These are phyloP conservation scores for Psettodes erumei DNA, from an alignment of 2,113 vertebrate genomes.

Conservation along the genomic window DNA sequence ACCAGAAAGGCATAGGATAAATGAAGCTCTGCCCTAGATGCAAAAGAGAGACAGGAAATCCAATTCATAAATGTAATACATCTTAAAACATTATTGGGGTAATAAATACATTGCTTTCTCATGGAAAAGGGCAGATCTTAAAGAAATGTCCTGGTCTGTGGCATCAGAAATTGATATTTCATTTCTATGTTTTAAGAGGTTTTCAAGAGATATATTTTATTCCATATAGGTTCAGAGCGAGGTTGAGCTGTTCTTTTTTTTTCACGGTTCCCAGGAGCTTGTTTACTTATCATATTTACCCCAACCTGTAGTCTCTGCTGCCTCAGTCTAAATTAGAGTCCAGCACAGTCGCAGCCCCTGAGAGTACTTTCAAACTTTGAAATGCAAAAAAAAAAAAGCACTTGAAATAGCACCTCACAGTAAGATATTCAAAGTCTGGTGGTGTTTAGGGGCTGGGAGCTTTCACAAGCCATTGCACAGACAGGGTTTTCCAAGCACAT, in stretches of 20 bases:
- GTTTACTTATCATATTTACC: constrained; percentile 47
- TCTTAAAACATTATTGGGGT: too few species aligned
- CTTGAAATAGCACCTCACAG: constrained; percentile 51
- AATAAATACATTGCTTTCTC: too few species aligned
- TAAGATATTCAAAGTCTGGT: constrained; percentile 50
- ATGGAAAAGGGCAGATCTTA: too few species aligned
- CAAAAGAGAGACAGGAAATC: too few species aligned
- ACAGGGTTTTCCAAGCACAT: constrained; percentile 26
- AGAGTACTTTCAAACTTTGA: constrained; percentile 57
- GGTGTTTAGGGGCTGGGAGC: constrained; percentile 37
- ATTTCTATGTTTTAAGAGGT: too few species aligned
- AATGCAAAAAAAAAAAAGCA: constrained; percentile 55
- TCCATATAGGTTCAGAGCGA: constrained; percentile 25
- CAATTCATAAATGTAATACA: too few species aligned
- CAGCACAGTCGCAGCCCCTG: constrained; percentile 31
- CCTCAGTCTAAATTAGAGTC: constrained; percentile 44
- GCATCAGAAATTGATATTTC: too few species aligned
- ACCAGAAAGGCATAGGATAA: too few species aligned
- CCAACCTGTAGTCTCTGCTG: constrained; percentile 4
- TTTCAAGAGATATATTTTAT: too few species aligned
- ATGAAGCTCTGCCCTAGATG: too few species aligned
- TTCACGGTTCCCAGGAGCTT: constrained; percentile 17
- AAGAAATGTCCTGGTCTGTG: too few species aligned
- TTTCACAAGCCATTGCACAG: constrained; percentile 30
- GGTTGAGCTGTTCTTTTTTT: not conserved